Conservation (phyloP, 2,888 invertebrate genomes). For the Pandemis heparana region DNA sequence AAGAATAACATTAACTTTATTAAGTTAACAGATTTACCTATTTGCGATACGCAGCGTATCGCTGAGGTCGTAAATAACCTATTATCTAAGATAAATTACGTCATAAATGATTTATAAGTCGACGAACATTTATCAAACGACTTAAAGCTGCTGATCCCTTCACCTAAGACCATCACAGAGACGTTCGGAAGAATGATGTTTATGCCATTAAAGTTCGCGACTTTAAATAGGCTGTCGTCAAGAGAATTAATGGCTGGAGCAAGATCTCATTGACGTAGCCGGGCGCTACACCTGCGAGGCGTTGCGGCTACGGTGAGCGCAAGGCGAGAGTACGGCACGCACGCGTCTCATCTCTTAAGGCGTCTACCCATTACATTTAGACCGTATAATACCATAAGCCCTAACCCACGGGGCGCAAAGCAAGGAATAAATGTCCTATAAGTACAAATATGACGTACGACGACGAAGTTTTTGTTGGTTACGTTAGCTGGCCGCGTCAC, state of each 20-base stretch:
- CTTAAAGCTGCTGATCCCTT: conserved; percentile 66
- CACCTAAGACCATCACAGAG: conserved; percentile 57
- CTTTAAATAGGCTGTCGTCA: conserved; percentile 65
- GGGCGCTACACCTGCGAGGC: conserved; percentile 34
- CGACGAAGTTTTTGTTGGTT: no score
- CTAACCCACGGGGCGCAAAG: no score
- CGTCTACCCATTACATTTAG: no score
- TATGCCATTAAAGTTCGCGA: conserved; percentile 61
- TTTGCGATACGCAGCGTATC: conserved; percentile 5
- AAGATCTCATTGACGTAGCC: conserved; percentile 61
- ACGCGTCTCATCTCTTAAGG: no score
- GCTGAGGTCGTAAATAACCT: conserved; percentile 28
- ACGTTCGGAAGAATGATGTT: conserved; percentile 64
- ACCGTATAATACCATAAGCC: no score
- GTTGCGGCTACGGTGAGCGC: not conserved
- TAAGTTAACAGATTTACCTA: not conserved
- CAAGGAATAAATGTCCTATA: no score
- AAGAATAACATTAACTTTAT: not conserved
- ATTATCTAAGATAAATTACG: conserved; percentile 37
- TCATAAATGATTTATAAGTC: conserved; percentile 46
- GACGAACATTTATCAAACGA: conserved; percentile 65
- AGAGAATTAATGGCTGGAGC: conserved; percentile 68
- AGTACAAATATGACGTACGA: no score
- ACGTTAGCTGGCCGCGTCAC: no score
- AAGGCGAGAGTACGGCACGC: not conserved